Conservation (phyloP, 2,797 vertebrate species). For the Neosilurus hyrtlii region DNA sequence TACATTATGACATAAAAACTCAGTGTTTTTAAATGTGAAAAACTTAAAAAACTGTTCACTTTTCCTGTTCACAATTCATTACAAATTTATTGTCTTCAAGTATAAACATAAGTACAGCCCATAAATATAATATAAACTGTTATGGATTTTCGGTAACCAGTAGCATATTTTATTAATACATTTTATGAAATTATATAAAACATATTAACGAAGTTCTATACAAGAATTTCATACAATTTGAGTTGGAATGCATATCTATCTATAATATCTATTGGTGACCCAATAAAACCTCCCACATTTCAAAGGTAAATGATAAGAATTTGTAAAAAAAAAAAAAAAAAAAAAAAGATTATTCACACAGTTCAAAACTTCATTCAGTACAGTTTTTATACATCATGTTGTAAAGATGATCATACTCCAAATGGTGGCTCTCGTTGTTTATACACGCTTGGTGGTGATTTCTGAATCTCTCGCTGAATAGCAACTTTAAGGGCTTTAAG, state of each 20-base stretch:
- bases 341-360: no score
- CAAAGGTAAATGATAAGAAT: no score
- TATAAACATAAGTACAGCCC: background rate
- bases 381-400: no score
- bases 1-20: background rate
- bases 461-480: no score
- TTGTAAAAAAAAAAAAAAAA: no score
- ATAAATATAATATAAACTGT: conserved; percentile 17
- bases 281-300: no score
- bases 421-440: no score
- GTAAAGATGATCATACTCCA: no score
- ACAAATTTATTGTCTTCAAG: conserved; percentile 30
- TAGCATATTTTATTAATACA: conserved; percentile 3
- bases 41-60: background rate
- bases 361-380: no score
- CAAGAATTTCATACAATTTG: background rate
- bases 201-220: conserved; percentile 10
- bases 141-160: background rate
- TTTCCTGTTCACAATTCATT: background rate
- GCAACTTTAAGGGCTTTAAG: no score
- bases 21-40: background rate
- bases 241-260: background rate
- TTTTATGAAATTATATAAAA: conserved; percentile 38
- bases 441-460: no score
- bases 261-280: no score